Base-by-base conservation (phyloP, 2,113 vertebrate genomes). In the Melanocharis versteri region DNA sequence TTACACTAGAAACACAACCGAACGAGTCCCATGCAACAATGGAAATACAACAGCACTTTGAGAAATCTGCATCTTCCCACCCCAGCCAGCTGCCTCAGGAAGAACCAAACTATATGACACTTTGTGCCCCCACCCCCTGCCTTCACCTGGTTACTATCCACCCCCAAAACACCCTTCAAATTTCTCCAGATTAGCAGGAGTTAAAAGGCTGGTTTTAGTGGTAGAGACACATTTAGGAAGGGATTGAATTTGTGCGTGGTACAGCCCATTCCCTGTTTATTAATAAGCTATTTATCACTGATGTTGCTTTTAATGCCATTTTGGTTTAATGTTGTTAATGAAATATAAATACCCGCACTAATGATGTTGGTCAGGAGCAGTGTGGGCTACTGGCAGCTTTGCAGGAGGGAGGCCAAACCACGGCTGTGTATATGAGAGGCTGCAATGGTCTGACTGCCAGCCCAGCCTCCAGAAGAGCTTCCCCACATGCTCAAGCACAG, bases 261-360 rank as follows among this genome's bases (percentile, higher is more conserved):
- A 97, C 97, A 94, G 93, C 89, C 90, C 35, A 96, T 96, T 97
- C 98, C 96, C 97, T 97, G 97, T 98, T 98, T 98, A 98, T 98
- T 98, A 98, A 98, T 98, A 98, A 98, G 97, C 98, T 98, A 98
- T 98, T 98, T 98, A 98, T 98, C 98, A 98, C 97, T 97, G 98
- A 97, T 97, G 96, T 97, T 98, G 98, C 98, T 98, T 98, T 98
- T 98, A 98, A 98, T 98, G 98, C 98, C 97, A 96, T 98, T 98
- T 98, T 97, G 98, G 98, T 97, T 98, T 98, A 97, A 98, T 98
- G 98, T 96, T 94, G 98, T 98, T 98, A 98, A 98, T 98, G 98
- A 98, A 98, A 98, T 98, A 98, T 98, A 98, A 98, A 98, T 98
- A 98, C 97, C 97, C 97, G 10, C 93, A 89, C 98, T 98, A 98